These are phyloP conservation scores for Rhabdophis nuchalis DNA, from an alignment of 2,797 vertebrate species.

Conservation along the genomic window DNA sequence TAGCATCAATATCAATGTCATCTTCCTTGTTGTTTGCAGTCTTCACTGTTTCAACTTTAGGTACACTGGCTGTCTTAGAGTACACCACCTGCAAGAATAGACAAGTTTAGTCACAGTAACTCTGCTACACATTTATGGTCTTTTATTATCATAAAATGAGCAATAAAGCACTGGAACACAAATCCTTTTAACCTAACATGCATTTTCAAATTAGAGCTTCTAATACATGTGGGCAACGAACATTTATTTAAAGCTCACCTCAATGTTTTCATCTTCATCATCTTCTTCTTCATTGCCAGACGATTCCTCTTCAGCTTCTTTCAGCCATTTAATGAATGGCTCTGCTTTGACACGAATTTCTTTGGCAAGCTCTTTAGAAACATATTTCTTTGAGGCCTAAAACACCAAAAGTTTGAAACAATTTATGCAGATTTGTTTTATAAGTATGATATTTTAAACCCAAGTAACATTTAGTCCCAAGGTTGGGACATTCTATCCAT, in stretches of 20 bases:
- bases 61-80: conserved; percentile 86
- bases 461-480: neutral
- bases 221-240: neutral
- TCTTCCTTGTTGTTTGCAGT: conserved; percentile 86
- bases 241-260: conserved; percentile 57
- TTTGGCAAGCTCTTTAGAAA: conserved; percentile 98
- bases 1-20: conserved; percentile 96
- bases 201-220: neutral
- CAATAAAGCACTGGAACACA: neutral
- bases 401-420: neutral
- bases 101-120: neutral
- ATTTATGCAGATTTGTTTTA: neutral
- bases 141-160: neutral
- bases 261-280: conserved; percentile 85
- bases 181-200: neutral
- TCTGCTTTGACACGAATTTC: conserved; percentile 96
- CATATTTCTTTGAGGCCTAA: conserved; percentile 96
- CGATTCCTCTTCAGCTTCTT: conserved; percentile 97
- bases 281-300: conserved; percentile 89
- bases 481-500: neutral
- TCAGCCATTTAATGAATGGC: conserved; percentile 97
- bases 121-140: neutral
- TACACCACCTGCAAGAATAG: conserved; percentile 86
- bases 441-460: neutral
- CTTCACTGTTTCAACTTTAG: conserved; percentile 94